Percentiles rank a stretch among this genome's conserved stretches.
phyloP scores from a whole-genome alignment of 2,797 vertebrate species.

The Monodelphis domestica region DNA sequence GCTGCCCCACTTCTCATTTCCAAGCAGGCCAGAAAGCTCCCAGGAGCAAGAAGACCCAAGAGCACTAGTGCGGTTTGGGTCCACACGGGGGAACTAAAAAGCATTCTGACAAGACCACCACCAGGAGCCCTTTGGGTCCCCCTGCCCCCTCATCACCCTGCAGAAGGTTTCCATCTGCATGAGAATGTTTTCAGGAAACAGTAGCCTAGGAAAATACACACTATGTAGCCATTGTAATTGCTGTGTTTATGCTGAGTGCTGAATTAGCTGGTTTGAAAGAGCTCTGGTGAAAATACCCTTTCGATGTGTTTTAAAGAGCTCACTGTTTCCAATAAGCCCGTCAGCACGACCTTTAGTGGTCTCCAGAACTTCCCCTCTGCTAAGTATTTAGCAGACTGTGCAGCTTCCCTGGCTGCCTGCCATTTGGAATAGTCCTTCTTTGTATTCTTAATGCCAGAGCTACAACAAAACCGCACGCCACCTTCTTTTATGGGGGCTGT shows the following conservation, averaged over 20 bases:
- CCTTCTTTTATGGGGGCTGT: background rate
- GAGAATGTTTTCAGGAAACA: constrained; percentile 65
- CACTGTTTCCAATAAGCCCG: constrained; percentile 64
- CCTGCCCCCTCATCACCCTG: constrained; percentile 46
- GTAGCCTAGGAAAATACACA: constrained; percentile 75
- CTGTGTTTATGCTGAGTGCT: constrained; percentile 68
- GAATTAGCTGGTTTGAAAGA: constrained; percentile 61
- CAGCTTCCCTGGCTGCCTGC: constrained; percentile 44
- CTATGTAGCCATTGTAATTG: constrained; percentile 63
- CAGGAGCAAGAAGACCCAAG: constrained; percentile 49
- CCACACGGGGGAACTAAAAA: constrained; percentile 36
- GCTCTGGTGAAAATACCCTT: constrained; percentile 67
- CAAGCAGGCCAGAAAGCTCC: constrained; percentile 15
- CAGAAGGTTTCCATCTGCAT: constrained; percentile 71
- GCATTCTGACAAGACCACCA: constrained; percentile 52
- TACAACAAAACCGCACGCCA: constrained; percentile 44
- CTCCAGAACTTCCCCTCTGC: constrained; percentile 49
- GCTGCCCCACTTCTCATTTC: constrained; percentile 44
- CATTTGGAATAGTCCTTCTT: constrained; percentile 35
- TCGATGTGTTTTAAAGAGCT: constrained; percentile 53
- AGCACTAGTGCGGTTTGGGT: constrained; percentile 30
- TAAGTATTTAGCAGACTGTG: constrained; percentile 57
- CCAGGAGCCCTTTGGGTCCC: constrained; percentile 56
- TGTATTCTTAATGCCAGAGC: constrained; percentile 45
- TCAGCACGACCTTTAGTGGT: constrained; percentile 60